A percentile compares a stretch with the other conserved stretches of the same genome.
Evolutionary conservation across 1,140 invertebrate species (phyloP).

Genomic region (Drosophila sturtevanti): DNA sequence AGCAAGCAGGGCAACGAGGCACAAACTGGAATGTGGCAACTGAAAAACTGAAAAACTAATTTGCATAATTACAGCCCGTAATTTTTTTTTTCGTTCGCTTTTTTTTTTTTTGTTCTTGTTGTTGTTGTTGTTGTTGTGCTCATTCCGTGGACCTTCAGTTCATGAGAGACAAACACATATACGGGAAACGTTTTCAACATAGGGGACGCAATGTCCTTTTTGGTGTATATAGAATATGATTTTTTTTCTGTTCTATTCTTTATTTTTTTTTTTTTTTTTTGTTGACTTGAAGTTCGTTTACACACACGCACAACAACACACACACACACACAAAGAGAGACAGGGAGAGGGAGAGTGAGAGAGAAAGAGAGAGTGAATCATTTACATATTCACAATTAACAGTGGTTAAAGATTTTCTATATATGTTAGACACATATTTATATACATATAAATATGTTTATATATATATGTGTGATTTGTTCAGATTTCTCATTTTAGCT

Average conservation of each 20-base stretch:
- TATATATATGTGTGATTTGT: neutral
- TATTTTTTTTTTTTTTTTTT: conserved; percentile 12
- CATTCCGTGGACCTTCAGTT: conserved; percentile 4
- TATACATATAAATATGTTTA: no score
- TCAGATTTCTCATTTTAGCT: neutral
- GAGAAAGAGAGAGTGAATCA: conserved; percentile 24
- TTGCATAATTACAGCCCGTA: conserved; percentile 79
- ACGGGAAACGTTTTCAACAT: conserved; percentile 32
- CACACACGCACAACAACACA: conserved; percentile 19
- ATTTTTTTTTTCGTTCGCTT: conserved; percentile 47
- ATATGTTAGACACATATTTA: neutral
- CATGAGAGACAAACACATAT: conserved; percentile 39
- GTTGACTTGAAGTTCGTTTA: conserved; percentile 44
- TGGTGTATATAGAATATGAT: conserved; percentile 47
- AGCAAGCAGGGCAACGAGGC: neutral
- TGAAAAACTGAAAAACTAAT: conserved; percentile 65
- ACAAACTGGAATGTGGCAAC: conserved; percentile 25
- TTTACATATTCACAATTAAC: conserved; percentile 48
- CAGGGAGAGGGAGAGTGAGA: conserved; percentile 5
- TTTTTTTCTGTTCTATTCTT: neutral
- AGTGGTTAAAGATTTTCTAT: neutral
- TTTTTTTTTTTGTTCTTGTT: conserved; percentile 21
- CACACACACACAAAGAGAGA: conserved; percentile 32
- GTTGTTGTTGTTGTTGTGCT: conserved; percentile 12
- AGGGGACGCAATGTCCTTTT: conserved; percentile 75